phyloP scores from a whole-genome alignment of 2,797 vertebrate species.

The Neoniphon sammara region DNA sequence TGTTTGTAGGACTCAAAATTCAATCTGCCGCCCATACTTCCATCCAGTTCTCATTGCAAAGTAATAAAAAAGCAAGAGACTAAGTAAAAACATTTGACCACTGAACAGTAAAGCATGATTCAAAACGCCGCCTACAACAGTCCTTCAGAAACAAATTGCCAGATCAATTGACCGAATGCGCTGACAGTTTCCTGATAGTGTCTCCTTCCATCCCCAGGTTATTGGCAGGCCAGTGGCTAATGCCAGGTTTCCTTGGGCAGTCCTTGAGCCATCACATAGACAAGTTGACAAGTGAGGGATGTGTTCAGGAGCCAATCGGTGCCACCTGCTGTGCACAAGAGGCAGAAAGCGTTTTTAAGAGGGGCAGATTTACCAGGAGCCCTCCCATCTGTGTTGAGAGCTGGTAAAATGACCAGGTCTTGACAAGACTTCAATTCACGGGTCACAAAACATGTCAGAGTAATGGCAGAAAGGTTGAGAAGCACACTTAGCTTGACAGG shows the following conservation, averaged over 20 bases:
- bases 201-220: constrained; percentile 42
- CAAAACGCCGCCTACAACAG: not conserved
- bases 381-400: constrained; percentile 62
- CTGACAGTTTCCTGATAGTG: constrained; percentile 44
- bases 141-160: constrained; percentile 5
- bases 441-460: constrained; percentile 84
- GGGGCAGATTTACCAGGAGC: constrained; percentile 68
- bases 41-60: not conserved
- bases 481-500: constrained; percentile 80
- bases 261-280: constrained; percentile 67
- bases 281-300: constrained; percentile 67
- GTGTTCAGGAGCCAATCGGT: constrained; percentile 64
- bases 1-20: not conserved
- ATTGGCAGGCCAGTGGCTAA: constrained; percentile 59
- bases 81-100: not conserved
- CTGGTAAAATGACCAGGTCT: constrained; percentile 80
- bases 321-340: constrained; percentile 72
- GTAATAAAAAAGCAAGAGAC: not conserved
- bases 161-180: constrained; percentile 18
- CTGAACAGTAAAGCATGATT: not conserved
- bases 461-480: constrained; percentile 77
- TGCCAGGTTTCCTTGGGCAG: constrained; percentile 63
- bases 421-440: constrained; percentile 85
- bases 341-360: constrained; percentile 58
- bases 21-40: not conserved